Evolutionary conservation across 2,888 invertebrate genomes (phyloP).

Genomic region (Lottia gigantea): DNA sequence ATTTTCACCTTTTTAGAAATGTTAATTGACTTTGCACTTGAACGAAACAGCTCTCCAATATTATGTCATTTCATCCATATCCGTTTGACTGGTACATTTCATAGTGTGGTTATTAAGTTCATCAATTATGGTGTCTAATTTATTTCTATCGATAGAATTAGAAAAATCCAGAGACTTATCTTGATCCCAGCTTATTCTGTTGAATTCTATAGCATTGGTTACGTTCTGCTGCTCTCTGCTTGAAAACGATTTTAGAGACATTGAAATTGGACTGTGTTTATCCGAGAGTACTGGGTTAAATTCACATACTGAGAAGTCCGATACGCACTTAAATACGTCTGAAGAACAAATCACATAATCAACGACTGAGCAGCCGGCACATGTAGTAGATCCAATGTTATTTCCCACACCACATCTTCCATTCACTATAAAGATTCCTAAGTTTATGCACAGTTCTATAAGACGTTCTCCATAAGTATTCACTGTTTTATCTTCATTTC

Average conservation of each 20-base stretch:
- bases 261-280: neutral
- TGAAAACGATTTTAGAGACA: too few species aligned
- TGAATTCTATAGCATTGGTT: too few species aligned
- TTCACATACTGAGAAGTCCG: neutral
- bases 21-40: neutral
- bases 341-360: neutral
- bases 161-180: too few species aligned
- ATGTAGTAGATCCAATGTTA: neutral
- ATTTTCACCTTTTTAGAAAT: neutral
- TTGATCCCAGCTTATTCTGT: too few species aligned
- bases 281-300: neutral
- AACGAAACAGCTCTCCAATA: neutral
- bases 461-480: constrained; percentile 1
- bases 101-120: neutral
- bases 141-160: neutral
- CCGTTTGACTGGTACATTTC: neutral
- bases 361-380: neutral
- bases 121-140: neutral
- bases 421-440: neutral
- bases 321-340: neutral
- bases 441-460: neutral
- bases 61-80: neutral
- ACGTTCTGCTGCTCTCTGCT: too few species aligned
- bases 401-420: neutral
- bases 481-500: neutral